Conservation (phyloP, 2,797 vertebrate species). For the Miichthys miiuy region DNA sequence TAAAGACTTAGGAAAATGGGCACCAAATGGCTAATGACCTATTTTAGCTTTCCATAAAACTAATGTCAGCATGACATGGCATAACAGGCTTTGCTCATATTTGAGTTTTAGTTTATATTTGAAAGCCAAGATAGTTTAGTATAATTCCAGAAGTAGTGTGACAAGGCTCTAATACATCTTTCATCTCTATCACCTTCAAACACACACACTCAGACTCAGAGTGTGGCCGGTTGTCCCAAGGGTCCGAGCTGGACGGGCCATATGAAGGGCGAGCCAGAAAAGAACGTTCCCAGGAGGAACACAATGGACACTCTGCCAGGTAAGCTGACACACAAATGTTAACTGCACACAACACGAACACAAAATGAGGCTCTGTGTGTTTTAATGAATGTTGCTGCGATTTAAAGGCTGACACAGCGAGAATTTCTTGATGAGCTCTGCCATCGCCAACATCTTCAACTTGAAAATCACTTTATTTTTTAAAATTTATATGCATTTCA, state of each 20-base stretch:
- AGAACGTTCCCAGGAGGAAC: slow-evolving; percentile 60
- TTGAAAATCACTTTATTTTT: neutral
- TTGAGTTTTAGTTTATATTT: neutral
- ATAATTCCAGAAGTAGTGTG: neutral
- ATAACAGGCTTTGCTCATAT: neutral
- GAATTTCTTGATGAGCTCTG: neutral
- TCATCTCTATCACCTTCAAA: slow-evolving; percentile 4
- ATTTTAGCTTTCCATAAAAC: slow-evolving; percentile 26
- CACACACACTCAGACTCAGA: slow-evolving; percentile 69
- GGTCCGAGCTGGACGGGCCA: slow-evolving; percentile 61
- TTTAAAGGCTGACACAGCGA: neutral
- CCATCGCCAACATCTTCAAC: too few species aligned
- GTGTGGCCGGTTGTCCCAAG: slow-evolving; percentile 76
- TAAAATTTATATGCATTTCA: neutral
- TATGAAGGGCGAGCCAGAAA: slow-evolving; percentile 64
- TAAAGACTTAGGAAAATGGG: slow-evolving; percentile 22
- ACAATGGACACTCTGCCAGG: slow-evolving; percentile 82
- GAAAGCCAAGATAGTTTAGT: neutral
- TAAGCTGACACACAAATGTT: slow-evolving; percentile 60
- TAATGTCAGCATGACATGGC: neutral
- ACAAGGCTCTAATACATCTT: neutral
- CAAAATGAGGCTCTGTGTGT: neutral
- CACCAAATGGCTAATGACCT: slow-evolving; percentile 8
- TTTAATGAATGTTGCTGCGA: neutral
- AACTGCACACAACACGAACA: neutral